Evolutionary conservation across 1,140 invertebrate genomes (phyloP), one percentile per base, ranked within the genome.

Genomic region (Calliphora vicina): DNA sequence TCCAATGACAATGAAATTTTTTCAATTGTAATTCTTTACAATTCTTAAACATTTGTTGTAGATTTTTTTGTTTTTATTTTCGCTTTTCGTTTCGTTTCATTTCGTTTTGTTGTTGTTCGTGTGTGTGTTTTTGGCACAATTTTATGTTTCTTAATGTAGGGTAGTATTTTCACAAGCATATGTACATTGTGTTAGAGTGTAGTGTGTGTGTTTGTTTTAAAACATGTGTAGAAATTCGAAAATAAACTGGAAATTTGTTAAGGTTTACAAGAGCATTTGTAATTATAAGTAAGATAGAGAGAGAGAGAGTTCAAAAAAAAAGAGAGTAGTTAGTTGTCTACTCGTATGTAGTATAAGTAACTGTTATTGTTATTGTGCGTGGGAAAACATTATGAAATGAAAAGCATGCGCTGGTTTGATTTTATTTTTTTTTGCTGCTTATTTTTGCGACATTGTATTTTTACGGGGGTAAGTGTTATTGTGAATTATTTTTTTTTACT

Each of bases 1-100:
- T 82, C 81, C 81, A 82, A 73, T 82, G 81, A 82, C 81, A 82
- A 82, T 82, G 81, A 82, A 82, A 82, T 82, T 73, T 78, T 50
- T 45, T 25, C 78, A 29, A 74, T 74, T 74, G 26, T 74, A 20
- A 42, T 29, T 29, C n/a, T 29, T 17, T 74, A 20, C 35, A 74
- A 73, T 73, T 4, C 13, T 74, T 61, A n/a, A n/a, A n/a, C n/a
- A n/a, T 12, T 57, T 81, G 80, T 42, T 42, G 45, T 81, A 26
- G 43, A 25, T 57, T 29, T 35, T 81, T 6, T n/a, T 29, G 20
- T 80, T 50, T 35, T 50, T 4, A 9, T 50, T 50, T n/a, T 15
- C 15, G 6, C 5, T 17, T 17, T 57, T 1, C 5, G 6, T 57
- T 17, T 57, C 5, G 15, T 15, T 57, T 17, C 6, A n/a, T n/a